Evolutionary conservation across 2,888 invertebrate genomes (phyloP), one percentile per base, ranked within the genome.

Genomic region (Hemithea aestivaria): DNA sequence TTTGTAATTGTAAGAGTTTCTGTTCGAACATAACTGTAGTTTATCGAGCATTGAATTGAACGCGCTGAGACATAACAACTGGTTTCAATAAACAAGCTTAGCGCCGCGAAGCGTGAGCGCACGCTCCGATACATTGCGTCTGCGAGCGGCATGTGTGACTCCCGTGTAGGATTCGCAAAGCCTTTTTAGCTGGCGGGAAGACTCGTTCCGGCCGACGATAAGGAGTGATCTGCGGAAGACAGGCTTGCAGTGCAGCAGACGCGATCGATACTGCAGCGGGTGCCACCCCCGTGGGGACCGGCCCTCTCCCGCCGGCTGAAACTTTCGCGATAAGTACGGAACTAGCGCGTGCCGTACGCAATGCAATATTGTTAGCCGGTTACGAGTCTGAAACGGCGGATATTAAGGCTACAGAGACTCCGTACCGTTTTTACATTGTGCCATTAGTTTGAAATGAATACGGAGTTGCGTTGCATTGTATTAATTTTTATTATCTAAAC

Each of bases 271-370:
- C 57, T 78, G 82, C 81, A 83, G 66, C 67, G 73, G 71, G 73
- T 25, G 50, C 35, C 43, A 35, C 48, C 49, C 43, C 40, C 53
- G 26, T 44, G 36, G 40, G 30, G 35, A 40, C 40, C 16, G 16
- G 39, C 58, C 58, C 51, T 53, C 48, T 49, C 55, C 63, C 71
- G 76, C 67, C 68, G 71, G 75, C 83, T 82, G 84, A 82, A 87
- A 87, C 73, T 87, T 87, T 84, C 73, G 79, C 81, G 84, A 84
- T 84, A 85, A 85, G 84, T 87, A 82, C 79, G 73, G 76, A 84
- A 84, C 83, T 83, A 85, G 78, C 85, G 85, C 83, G 85, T 83
- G 75, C 74, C 71, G 81, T 83, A 87, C 85, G 85, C 85, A 85
- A 82, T 74, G 82, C 85, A 85, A 87, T 85, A 87, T 84, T 84